Base-by-base conservation (phyloP, 2,797 vertebrate species). In the Argyrosomus regius region DNA sequence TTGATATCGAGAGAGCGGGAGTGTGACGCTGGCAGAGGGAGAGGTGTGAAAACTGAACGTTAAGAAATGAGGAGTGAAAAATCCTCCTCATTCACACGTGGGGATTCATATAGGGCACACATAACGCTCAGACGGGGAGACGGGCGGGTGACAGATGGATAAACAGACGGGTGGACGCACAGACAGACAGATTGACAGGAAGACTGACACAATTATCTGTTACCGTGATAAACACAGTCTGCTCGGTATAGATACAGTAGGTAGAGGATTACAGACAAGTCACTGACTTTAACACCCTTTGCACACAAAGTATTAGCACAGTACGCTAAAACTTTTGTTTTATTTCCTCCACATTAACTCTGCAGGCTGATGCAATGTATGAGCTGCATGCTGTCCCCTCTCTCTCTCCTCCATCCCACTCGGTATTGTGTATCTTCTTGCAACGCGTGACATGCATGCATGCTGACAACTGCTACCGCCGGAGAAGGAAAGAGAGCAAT, bases 21-120 rank as follows among this genome's bases (percentile, higher is more conserved):
- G 56, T 16, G 20, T 12, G 31, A 6, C n/a, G 9, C 13, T 61
- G 67, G 56, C 28, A 50, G 31, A 13, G 49, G 6, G 31, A 31
- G 41, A 45, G 52, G 61, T 84, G 68, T 72, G 67, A 79, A 67
- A 70, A 72, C 6, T 52, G 52, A 68, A 79, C 41, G 45, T 65
- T 69, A 39, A 72, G 35, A 84, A 74, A 85, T 78, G 73, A 43
- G 53, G 50, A 41, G 63, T 62, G 78, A 83, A 67, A 83, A 78
- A 69, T 74, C 28, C 28, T 57, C 24, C 22, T 60, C 48, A n/a
- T 53, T 83, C 66, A 78, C 84, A 65, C 43, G 3, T 56, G n/a
- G 0, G 63, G 20, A 39, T 54, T 18, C 43, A 6, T 60, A 14
- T 0, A 60, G 2, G 1, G 4, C 24, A 54, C 20, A 53, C 22